Conservation (phyloP, 2,888 invertebrate genomes). For the Heteromyza rotundicornis region DNA sequence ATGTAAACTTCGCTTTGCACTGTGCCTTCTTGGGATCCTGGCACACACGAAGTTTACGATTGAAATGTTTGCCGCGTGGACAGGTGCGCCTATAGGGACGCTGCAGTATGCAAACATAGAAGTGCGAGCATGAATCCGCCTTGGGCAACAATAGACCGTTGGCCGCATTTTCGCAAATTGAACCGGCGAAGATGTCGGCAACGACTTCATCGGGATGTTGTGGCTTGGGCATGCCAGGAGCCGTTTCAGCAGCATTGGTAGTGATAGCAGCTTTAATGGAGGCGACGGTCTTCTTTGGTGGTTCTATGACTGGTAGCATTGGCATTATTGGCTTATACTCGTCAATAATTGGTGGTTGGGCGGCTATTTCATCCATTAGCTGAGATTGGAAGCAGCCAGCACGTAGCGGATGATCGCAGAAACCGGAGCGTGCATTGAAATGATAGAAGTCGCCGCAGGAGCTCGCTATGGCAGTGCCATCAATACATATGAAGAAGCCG, state of each 20-base stretch:
- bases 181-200: slow-evolving; percentile 13
- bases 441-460: slow-evolving; percentile 41
- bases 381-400: slow-evolving; percentile 26
- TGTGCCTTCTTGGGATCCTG: slow-evolving; percentile 35
- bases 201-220: slow-evolving; percentile 17
- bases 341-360: no score
- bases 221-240: slow-evolving; percentile 11
- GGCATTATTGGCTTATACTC: not conserved
- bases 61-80: slow-evolving; percentile 38
- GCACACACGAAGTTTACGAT: slow-evolving; percentile 32
- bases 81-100: slow-evolving; percentile 32
- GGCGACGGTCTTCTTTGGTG: not conserved
- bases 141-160: slow-evolving; percentile 37
- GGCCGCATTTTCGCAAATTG: slow-evolving; percentile 32
- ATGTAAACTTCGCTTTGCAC: slow-evolving; percentile 26
- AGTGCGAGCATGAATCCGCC: slow-evolving; percentile 35
- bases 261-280: no score
- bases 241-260: not conserved
- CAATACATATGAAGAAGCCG: slow-evolving; percentile 45
- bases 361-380: not conserved
- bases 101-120: slow-evolving; percentile 40
- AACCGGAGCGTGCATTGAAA: slow-evolving; percentile 38
- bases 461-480: slow-evolving; percentile 41
- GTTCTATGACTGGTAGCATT: not conserved
- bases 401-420: slow-evolving; percentile 38